Evolutionary conservation across 1,140 invertebrate species (phyloP).

Genomic region (Ceratoteleas bidentatus): DNA sequence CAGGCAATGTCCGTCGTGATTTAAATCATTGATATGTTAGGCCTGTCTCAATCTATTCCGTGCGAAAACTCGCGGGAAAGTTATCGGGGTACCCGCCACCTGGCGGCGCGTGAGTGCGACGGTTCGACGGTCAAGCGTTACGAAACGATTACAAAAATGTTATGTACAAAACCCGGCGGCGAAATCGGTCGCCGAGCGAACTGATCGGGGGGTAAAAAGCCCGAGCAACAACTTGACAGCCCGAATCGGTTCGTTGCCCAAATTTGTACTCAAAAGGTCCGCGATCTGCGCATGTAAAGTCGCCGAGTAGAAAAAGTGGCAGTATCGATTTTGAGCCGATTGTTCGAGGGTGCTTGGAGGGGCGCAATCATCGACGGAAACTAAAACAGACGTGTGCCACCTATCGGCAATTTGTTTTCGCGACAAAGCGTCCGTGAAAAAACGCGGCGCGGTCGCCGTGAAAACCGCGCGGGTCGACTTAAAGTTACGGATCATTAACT

Average conservation of each 20-base stretch:
- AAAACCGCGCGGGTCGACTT: conserved; percentile 43
- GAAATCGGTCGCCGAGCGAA: conserved; percentile 1
- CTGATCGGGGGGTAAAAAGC: background rate
- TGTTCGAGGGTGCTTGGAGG: too few species aligned
- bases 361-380: conserved; percentile 1
- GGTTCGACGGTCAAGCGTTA: conserved; percentile 10
- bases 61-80: conserved; percentile 11
- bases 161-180: conserved; percentile 36
- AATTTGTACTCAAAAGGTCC: conserved; percentile 50
- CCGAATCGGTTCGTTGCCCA: conserved; percentile 51
- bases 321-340: conserved; percentile 51
- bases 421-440: conserved; percentile 6
- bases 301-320: conserved; percentile 56
- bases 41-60: conserved; percentile 13
- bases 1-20: background rate
- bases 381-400: conserved; percentile 30
- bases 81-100: background rate
- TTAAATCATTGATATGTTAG: conserved; percentile 59
- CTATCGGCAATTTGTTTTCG: conserved; percentile 50
- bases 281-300: conserved; percentile 16
- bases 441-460: conserved; percentile 10
- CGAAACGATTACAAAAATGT: conserved; percentile 30
- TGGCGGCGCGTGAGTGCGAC: background rate
- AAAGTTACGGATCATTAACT: conserved; percentile 52
- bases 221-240: conserved; percentile 14